These are phyloP conservation scores for Charanyca ferruginea DNA, from an alignment of 2,888 invertebrate genomes.

Conservation along the genomic window DNA sequence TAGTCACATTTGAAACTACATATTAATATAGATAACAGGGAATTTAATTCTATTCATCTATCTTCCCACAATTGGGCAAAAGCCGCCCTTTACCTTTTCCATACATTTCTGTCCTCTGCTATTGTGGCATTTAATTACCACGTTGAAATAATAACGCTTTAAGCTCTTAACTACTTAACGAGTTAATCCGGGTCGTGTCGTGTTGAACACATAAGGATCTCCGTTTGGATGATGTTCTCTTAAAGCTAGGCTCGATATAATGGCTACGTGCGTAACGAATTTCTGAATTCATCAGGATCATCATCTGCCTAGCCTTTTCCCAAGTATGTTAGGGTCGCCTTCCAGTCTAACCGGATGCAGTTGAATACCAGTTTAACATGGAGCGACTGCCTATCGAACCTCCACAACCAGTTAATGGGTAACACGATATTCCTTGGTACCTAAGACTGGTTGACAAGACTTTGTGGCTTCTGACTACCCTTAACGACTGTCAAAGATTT, in stretches of 20 bases:
- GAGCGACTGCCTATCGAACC: too few species aligned
- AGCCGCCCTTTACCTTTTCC: not conserved
- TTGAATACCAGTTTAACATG: too few species aligned
- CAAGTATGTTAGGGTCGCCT: too few species aligned
- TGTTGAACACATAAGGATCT: slow-evolving; percentile 7
- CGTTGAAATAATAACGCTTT: slow-evolving; percentile 10
- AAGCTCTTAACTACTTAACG: slow-evolving; percentile 18
- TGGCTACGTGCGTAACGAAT: slow-evolving; percentile 2
- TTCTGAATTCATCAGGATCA: not conserved
- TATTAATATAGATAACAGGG: not conserved
- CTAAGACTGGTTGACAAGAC: too few species aligned
- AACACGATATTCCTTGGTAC: too few species aligned
- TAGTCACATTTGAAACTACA: slow-evolving; percentile 17
- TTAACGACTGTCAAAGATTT: too few species aligned
- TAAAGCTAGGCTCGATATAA: slow-evolving; percentile 11
- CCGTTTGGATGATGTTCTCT: not conserved
- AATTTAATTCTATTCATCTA: not conserved
- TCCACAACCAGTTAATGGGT: too few species aligned
- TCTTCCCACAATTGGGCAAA: not conserved
- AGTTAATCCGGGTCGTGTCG: slow-evolving; percentile 6
- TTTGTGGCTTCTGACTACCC: too few species aligned
- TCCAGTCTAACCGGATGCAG: too few species aligned
- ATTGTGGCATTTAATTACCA: slow-evolving; percentile 15
- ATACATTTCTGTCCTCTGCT: not conserved
- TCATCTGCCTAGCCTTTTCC: too few species aligned